Base-by-base conservation (phyloP, 1,140 invertebrate species). In the Sitobion miscanthi region DNA sequence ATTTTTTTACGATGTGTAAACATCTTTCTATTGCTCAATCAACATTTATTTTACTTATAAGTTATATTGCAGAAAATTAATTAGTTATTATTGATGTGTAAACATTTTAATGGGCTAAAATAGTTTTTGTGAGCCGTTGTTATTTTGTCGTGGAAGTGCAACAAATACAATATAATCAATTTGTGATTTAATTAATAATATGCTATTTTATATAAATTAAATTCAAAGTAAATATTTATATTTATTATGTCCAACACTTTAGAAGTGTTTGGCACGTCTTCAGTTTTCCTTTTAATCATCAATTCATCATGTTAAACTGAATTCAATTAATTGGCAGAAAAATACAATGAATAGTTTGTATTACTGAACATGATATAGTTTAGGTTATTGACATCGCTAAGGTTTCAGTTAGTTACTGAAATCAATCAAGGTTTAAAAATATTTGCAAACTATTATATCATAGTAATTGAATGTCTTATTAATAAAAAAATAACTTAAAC, bases 341-440 rank as follows among this genome's bases (percentile, higher is more conserved):
- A n/a, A n/a, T 77, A 77, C n/a, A 77, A 77, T 77, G 62, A 77
- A 77, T 30, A 77, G n/a, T 77, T 77, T 77, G 11, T 77, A 77
- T 35, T 35, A 77, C 5, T 77, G n/a, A 4, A 77, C 62, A n/a
- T 77, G n/a, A 35, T 77, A 69, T n/a, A 69, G 30, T 14, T 77
- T 77, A 77, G 30, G 62, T 77, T 77, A 77, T 77, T n/a, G 30
- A 77, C 17, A n/a, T 77, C 62, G 62, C 30, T 77, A 77, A 77
- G 62, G 62, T 14, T 14, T 77, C 30, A 17, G 17, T 1, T n/a
- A 77, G 30, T 5, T 3, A 77, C 14, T n/a, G n/a, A 77, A 17
- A 77, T 77, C n/a, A 77, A 35, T n/a, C 8, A n/a, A 77, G 23
- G 7, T 20, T n/a, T 6, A n/a, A 77, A 17, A n/a, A 77, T n/a